phyloP scores from a whole-genome alignment of 1,140 invertebrate species.

The Brachionus koreanus region DNA sequence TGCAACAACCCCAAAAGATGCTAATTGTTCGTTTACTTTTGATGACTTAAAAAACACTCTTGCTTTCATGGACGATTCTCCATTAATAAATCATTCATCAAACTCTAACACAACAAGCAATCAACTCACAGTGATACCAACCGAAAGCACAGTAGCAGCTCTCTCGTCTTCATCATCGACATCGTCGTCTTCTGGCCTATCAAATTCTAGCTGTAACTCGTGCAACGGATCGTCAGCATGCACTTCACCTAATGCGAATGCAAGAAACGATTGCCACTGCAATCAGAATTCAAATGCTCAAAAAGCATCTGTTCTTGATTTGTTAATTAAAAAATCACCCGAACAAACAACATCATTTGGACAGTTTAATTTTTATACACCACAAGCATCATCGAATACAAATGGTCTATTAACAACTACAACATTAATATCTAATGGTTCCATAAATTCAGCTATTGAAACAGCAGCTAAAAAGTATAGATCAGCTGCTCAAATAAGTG shows the following conservation, averaged over 20 bases:
- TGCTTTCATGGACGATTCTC: slow-evolving; percentile 42
- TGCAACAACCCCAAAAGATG: slow-evolving; percentile 16
- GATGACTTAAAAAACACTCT: slow-evolving; percentile 41
- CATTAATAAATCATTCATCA: slow-evolving; percentile 6
- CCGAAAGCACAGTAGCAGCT: not conserved
- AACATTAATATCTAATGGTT: not conserved
- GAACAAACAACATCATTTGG: not conserved
- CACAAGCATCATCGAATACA: not conserved
- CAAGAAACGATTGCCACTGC: not conserved
- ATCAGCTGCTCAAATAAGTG: slow-evolving; percentile 41
- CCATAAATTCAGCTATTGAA: slow-evolving; percentile 26
- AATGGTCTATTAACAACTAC: not conserved
- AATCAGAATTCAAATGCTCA: not conserved
- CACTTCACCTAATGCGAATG: not conserved
- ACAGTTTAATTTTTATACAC: slow-evolving; percentile 14
- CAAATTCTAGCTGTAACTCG: slow-evolving; percentile 16
- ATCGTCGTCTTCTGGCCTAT: not conserved
- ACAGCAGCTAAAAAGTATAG: slow-evolving; percentile 40
- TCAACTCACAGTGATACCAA: slow-evolving; percentile 21
- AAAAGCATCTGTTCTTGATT: slow-evolving; percentile 21
- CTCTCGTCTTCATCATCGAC: slow-evolving; percentile 20
- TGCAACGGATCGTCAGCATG: not conserved
- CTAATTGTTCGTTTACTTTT: slow-evolving; percentile 43
- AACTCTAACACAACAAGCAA: not conserved
- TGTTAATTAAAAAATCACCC: slow-evolving; percentile 26